Evolutionary conservation across 2,797 vertebrate genomes (phyloP), one percentile per base, ranked within the genome.

Genomic region (Falco columbarius): DNA sequence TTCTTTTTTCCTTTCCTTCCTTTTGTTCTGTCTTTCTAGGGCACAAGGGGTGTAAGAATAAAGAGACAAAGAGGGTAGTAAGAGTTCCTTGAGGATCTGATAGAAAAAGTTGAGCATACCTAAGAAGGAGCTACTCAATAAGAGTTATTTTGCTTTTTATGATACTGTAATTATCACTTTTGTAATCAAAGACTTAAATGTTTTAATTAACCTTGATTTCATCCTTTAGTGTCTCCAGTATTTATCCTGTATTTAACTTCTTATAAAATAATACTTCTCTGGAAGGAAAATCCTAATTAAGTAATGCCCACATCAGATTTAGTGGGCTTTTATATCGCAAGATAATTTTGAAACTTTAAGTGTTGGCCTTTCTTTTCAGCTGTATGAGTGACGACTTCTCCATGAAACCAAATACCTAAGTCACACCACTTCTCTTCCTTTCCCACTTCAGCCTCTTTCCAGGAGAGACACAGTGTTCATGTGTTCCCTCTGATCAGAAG

Each of bases 191-290:
- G 32, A 58, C 20, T 62, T 68, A 73, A 68, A 75, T 66, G 12
- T 47, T 84, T 95, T 92, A 84, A 94, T 89, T 92, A 85, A 91
- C 66, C 29, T 95, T 73, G 67, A 89, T 92, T 85, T 93, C 21
- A 72, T 87, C 59, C 55, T 80, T 92, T 23, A 75, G 10, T 55
- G 20, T 52, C 74, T 87, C 89, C 51, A 47, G 19, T 40, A 59
- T 92, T 93, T 87, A 81, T 75, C 42, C 46, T 32, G 3, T 34
- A 91, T 55, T 81, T 82, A 76, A 84, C 18, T 61, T 84, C 86
- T 62, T 32, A 7, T 79, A 68, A 85, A 92, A 77, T 66, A 61
- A 54, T 38, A 56, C 8, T 68, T 81, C 7, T 52, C 26, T 54
- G 54, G 20, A 84, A 86, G 36, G 36, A 71, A 92, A 95, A 76